These are phyloP conservation scores for Synchiropus splendidus DNA, from an alignment of 2,113 vertebrate species.

Conservation along the genomic window DNA sequence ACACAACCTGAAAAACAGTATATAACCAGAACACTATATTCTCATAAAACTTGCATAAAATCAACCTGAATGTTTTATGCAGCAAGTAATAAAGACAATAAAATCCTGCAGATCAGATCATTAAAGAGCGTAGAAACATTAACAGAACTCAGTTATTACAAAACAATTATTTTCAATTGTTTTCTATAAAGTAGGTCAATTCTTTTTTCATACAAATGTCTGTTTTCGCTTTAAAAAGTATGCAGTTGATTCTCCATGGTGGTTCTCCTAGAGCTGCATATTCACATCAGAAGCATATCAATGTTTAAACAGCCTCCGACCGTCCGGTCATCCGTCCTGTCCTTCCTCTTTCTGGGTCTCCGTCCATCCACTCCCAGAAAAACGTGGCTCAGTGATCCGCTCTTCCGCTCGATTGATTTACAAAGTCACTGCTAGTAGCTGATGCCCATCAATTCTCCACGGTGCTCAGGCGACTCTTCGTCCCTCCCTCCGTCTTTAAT, in stretches of 20 bases:
- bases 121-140: constrained; percentile 22
- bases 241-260: constrained; percentile 40
- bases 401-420: constrained; percentile 61
- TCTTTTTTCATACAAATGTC: constrained; percentile 12
- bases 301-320: constrained; percentile 44
- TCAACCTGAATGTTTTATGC: constrained; percentile 55
- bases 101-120: constrained; percentile 25
- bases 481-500: constrained; percentile 6
- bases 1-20: constrained; percentile 15
- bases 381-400: constrained; percentile 48
- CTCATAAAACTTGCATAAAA: constrained; percentile 62
- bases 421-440: constrained; percentile 61
- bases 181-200: constrained; percentile 28
- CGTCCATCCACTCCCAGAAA: constrained; percentile 56
- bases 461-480: constrained; percentile 41
- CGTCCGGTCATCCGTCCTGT: constrained; percentile 40
- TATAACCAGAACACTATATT: constrained; percentile 11
- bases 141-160: constrained; percentile 18
- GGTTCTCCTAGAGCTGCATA: constrained; percentile 20
- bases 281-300: constrained; percentile 39
- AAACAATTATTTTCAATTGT: constrained; percentile 5
- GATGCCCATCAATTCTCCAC: constrained; percentile 42
- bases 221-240: constrained; percentile 28
- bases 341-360: constrained; percentile 34
- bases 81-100: constrained; percentile 35